Base-by-base conservation (phyloP, 1,140 invertebrate genomes). In the Pseudomyrmex flavicornis region DNA sequence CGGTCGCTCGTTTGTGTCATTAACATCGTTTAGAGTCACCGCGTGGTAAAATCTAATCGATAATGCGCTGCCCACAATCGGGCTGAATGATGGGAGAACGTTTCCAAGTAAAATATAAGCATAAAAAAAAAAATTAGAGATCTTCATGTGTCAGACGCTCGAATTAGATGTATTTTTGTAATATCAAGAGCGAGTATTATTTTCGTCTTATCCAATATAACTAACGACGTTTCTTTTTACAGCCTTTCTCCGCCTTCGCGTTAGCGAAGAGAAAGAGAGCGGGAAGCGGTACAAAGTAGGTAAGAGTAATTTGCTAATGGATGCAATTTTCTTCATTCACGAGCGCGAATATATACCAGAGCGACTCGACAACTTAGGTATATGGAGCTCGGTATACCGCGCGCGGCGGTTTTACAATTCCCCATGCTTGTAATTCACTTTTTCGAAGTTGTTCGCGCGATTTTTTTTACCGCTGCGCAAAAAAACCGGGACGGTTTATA, bases 221-320 rank as follows among this genome's bases (percentile, higher is more conserved):
- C 73, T 61, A 87, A 77, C 72, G 84, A 83, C 82, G 48, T 58
- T 72, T 54, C 52, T 52, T 86, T 83, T 86, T 26, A 69, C 59
- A 79, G 15, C 65, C 82, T 73, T 85, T 76, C 56, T 35, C 35
- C 46, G 22, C 13, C 73, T 22, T 48, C 17, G n/a, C 46, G 7
- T 52, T 22, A 46, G 10, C 17, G 66, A 17, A 68, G 59, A 61
- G 5, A 35, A 35, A 35, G 35, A 35, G 35, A 35, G 35, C 76
- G 66, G n/a, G 65, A 5, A 35, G 61, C 73, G 61, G 77, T 46
- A 35, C 46, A 66, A 83, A 83, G 72, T 83, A 82, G 84, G 69
- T 74, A 87, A 87, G 80, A 74, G 77, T 87, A 87, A 87, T 87
- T 87, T 87, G 79, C 85, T 87, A 87, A 87, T 87, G 84, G 84